Base-by-base conservation (phyloP, 2,797 vertebrate genomes). In the Spinus pinus region DNA sequence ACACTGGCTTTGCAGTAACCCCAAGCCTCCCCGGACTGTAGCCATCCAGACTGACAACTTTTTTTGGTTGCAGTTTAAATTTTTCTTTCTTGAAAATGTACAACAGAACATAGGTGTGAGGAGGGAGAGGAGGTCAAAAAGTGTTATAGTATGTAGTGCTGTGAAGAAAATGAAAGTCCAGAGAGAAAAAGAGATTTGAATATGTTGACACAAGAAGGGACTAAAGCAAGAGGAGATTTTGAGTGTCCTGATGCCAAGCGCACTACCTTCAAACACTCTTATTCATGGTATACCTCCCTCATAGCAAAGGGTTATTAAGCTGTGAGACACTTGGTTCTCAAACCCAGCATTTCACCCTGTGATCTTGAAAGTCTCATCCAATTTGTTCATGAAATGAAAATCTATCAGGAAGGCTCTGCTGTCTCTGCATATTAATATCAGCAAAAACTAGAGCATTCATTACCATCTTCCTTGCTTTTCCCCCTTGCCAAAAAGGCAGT, bases 351-450 rank as follows among this genome's bases (percentile, higher is more conserved):
- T 88, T 91, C 66, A 69, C 58, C 47, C 58, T 39, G 25, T 93
- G 89, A 89, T 95, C 79, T 93, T 86, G 41, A n/a, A 80, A 90
- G 83, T 91, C 90, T 81, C 67, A 67, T 67, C 15, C 61, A 92
- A 91, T 97, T 95, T 95, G 64, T 74, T 92, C 60, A 41, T 56
- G 75, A 81, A 93, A 95, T 88, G 53, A 92, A 93, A 94, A 91
- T 89, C 64, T 81, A 90, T 74, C 28, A 81, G 83, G 74, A 96
- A 90, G 21, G 10, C 24, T 96, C 82, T 94, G 93, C 79, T 93
- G 88, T 86, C 42, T 74, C 61, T 86, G 79, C 77, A 87, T 95
- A 93, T 97, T 97, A 95, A 95, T 77, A 94, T 67, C 56, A 3
- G 2, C 69, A 93, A 91, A 94, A 96, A 67, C 77, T 88, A 94